These are phyloP conservation scores for Thereuonema tuberculata DNA, from an alignment of 1,140 invertebrate genomes.

Conservation along the genomic window DNA sequence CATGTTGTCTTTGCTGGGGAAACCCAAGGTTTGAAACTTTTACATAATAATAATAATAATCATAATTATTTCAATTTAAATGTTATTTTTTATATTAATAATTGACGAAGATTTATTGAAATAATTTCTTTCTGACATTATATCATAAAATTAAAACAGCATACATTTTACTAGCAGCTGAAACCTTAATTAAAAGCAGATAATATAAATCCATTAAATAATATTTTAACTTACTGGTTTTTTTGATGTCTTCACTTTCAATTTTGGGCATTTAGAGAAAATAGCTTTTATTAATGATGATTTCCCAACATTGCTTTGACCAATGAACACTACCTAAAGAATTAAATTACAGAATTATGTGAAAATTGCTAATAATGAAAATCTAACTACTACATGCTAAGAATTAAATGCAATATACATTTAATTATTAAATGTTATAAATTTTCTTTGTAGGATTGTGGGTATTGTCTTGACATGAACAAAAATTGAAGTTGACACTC, in stretches of 20 bases:
- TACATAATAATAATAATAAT: too few species aligned
- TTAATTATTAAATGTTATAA: too few species aligned
- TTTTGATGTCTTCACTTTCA: conserved; percentile 20
- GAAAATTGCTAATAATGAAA: not conserved
- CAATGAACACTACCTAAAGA: conserved; percentile 28
- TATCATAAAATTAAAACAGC: not conserved
- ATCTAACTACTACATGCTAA: not conserved
- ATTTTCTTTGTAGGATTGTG: too few species aligned
- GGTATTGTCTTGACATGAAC: too few species aligned
- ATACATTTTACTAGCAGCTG: not conserved
- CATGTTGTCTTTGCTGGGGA: too few species aligned
- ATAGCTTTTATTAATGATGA: conserved; percentile 26
- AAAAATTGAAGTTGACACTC: too few species aligned
- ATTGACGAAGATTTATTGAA: not conserved
- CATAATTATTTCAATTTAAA: too few species aligned
- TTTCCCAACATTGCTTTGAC: conserved; percentile 31
- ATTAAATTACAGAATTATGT: not conserved
- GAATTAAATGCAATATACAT: too few species aligned
- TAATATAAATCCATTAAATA: too few species aligned
- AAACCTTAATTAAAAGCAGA: not conserved
- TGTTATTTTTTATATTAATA: too few species aligned
- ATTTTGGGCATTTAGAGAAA: conserved; percentile 20
- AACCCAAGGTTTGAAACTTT: too few species aligned
- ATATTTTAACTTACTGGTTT: conserved; percentile 24
- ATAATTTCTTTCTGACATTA: not conserved